Evolutionary conservation across 1,140 invertebrate species (phyloP).

Genomic region (Plectus sambesii): DNA sequence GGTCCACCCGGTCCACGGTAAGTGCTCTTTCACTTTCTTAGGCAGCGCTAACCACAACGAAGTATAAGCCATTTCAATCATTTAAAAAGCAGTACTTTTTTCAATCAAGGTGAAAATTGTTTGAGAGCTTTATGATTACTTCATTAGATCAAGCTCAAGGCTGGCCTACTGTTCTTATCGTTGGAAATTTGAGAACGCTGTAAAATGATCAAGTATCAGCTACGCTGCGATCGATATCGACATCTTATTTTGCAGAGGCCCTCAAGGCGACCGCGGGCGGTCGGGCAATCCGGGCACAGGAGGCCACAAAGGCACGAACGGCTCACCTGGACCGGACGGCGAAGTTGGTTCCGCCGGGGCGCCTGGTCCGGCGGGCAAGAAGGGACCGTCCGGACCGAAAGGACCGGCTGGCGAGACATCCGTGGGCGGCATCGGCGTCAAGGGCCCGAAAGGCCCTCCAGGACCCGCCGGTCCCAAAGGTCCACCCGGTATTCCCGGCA

Average conservation of each 20-base stretch:
- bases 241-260: too few species aligned
- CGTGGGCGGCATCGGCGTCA: slow-evolving; percentile 23
- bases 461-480: slow-evolving; percentile 27
- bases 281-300: slow-evolving; percentile 13
- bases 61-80: too few species aligned
- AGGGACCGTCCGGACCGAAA: slow-evolving; percentile 17
- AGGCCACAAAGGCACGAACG: slow-evolving; percentile 14
- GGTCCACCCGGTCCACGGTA: slow-evolving; percentile 22
- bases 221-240: too few species aligned
- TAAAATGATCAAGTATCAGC: too few species aligned
- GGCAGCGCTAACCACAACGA: too few species aligned
- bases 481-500: slow-evolving; percentile 9
- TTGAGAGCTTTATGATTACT: too few species aligned
- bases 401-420: slow-evolving; percentile 18
- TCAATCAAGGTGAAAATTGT: too few species aligned
- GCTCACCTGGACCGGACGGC: slow-evolving; percentile 19
- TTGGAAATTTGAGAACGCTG: too few species aligned
- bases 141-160: too few species aligned
- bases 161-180: too few species aligned
- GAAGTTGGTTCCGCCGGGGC: slow-evolving; percentile 13
- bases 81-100: too few species aligned
- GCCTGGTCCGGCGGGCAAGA: slow-evolving; percentile 12
- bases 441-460: slow-evolving; percentile 21
- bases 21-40: too few species aligned
- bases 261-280: slow-evolving; percentile 24